Evolutionary conservation across 2,113 vertebrate genomes (phyloP).

Genomic region (Bombycilla garrulus): DNA sequence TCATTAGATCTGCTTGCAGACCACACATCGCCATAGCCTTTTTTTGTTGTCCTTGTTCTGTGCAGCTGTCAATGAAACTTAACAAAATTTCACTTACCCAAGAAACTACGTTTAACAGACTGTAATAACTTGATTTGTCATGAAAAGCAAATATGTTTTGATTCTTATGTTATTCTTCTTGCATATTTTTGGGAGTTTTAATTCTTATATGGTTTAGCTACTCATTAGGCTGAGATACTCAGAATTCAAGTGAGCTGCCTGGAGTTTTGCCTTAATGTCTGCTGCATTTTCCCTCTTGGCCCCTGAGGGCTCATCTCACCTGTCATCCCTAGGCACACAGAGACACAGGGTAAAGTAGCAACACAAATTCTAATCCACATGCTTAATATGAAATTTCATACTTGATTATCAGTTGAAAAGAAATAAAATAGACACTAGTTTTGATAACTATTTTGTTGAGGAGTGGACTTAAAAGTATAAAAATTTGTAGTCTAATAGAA

Average conservation of each 20-base stretch:
- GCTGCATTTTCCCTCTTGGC: not conserved
- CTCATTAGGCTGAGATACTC: not conserved
- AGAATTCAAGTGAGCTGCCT: not conserved
- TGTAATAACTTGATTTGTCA: not conserved
- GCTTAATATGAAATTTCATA: not conserved
- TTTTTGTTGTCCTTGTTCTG: not conserved
- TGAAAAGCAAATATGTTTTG: not conserved
- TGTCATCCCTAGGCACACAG: not conserved
- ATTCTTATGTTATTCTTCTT: not conserved
- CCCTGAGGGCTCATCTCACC: not conserved
- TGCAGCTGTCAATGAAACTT: not conserved
- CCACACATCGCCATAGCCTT: not conserved
- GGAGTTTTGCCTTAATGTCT: not conserved
- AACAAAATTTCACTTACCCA: not conserved
- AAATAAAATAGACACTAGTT: not conserved
- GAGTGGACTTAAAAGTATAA: not conserved
- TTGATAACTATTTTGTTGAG: not conserved
- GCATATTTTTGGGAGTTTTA: not conserved
- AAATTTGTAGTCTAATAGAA: not conserved
- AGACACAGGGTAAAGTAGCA: not conserved
- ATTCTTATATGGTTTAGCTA: not conserved
- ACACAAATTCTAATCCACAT: not conserved
- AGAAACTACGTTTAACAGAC: not conserved
- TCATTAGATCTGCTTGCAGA: not conserved
- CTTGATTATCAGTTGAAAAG: not conserved